Evolutionary conservation across 2,113 vertebrate species (phyloP).

Genomic region (Microtus montanus): DNA sequence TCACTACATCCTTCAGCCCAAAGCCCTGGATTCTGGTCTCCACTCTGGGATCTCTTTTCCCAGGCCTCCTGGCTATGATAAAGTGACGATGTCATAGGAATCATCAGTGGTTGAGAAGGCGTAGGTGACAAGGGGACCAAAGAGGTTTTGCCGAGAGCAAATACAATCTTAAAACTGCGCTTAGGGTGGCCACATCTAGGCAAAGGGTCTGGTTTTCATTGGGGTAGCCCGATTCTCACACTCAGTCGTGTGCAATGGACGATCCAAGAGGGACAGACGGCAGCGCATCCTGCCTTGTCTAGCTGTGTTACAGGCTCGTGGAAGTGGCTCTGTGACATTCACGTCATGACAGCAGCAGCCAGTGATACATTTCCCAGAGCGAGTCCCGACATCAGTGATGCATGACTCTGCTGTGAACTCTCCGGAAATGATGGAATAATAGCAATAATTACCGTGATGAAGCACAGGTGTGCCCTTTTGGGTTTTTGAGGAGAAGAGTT

Average conservation of each 20-base stretch:
- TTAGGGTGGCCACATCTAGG: background rate
- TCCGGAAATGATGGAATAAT: conserved; percentile 6
- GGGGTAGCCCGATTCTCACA: background rate
- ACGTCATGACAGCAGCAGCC: background rate
- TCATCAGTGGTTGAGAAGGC: background rate
- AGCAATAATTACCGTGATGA: conserved; percentile 42
- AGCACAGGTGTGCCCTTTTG: conserved; percentile 20
- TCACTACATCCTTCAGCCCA: background rate
- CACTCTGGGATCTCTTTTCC: background rate
- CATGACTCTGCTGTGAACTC: background rate
- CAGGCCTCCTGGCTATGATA: background rate
- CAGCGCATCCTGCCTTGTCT: too few species aligned
- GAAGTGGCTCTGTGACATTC: background rate
- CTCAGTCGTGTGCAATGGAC: fast-evolving
- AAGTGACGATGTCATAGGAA: background rate
- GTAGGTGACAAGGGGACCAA: background rate
- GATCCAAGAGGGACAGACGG: background rate
- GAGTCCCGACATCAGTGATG: background rate
- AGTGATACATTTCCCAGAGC: background rate
- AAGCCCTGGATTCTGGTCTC: background rate
- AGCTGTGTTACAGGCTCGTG: background rate
- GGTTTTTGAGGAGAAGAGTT: background rate
- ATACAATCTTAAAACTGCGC: background rate
- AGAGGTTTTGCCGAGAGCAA: background rate
- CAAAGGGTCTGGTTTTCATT: background rate